Percentiles rank a stretch among this genome's conserved stretches.
Evolutionary conservation across 2,113 vertebrate species (phyloP).

Genomic region (Engystomops pustulosus): DNA sequence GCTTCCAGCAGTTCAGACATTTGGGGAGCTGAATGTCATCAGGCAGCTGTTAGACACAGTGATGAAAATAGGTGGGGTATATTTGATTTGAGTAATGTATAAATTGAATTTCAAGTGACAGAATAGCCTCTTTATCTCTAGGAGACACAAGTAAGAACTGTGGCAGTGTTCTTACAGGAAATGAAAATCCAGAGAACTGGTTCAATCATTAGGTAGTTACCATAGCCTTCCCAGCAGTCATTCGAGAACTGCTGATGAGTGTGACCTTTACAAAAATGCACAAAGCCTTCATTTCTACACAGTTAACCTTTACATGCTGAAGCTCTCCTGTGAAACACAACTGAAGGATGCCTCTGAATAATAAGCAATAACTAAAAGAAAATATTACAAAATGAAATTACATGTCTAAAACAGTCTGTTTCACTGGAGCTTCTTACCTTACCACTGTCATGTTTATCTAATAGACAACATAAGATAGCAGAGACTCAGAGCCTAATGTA

Average conservation of each 20-base stretch:
- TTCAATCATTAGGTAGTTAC: slow-evolving; percentile 71
- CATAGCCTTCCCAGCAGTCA: slow-evolving; percentile 71
- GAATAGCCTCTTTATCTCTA: slow-evolving; percentile 76
- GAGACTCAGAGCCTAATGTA: too few species aligned
- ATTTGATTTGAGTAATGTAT: slow-evolving; percentile 68
- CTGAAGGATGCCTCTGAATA: slow-evolving; percentile 64
- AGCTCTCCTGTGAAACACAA: slow-evolving; percentile 74
- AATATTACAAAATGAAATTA: slow-evolving; percentile 15
- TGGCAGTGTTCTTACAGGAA: slow-evolving; percentile 72
- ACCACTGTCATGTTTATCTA: neutral
- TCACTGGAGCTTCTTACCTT: neutral
- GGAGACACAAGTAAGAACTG: slow-evolving; percentile 71
- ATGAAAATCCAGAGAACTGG: slow-evolving; percentile 68
- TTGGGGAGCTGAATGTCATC: slow-evolving; percentile 73
- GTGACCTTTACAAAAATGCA: slow-evolving; percentile 79
- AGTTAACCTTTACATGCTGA: slow-evolving; percentile 77
- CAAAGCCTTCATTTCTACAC: slow-evolving; percentile 78
- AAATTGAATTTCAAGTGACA: slow-evolving; percentile 81
- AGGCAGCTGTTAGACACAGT: slow-evolving; percentile 70
- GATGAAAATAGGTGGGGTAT: slow-evolving; percentile 70
- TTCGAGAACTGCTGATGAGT: slow-evolving; percentile 74
- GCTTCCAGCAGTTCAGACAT: slow-evolving; percentile 73
- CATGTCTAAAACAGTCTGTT: slow-evolving; percentile 2
- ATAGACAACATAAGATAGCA: neutral
- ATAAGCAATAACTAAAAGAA: slow-evolving; percentile 57